Base-by-base conservation (phyloP, 1,140 invertebrate genomes). In the Steinernema feltiae region DNA sequence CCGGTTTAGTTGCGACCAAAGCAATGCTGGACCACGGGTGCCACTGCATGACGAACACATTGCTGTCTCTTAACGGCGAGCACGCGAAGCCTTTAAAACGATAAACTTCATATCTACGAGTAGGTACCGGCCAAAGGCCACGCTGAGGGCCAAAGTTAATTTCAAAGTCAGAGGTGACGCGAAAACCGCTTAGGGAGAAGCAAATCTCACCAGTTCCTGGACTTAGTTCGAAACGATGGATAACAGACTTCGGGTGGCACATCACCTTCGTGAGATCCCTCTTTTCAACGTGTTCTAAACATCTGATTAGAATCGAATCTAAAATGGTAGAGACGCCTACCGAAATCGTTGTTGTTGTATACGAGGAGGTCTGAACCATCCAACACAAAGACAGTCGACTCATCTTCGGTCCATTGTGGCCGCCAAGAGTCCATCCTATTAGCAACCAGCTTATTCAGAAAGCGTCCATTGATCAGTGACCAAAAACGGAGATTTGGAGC, bases 1-100 rank as follows among this genome's bases (percentile, higher is more conserved):
- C 97, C 97, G 88, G 98, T 99, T 87, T 99, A 99, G 0, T 94
- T 97, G n/a, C n/a, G n/a, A n/a, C n/a, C n/a, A n/a, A n/a, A n/a
- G n/a, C n/a, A n/a, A n/a, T n/a, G n/a, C n/a, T n/a, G n/a, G n/a
- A n/a, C n/a, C n/a, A n/a, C n/a, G n/a, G n/a, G n/a, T n/a, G n/a
- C n/a, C n/a, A n/a, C n/a, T n/a, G n/a, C n/a, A n/a, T n/a, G n/a
- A n/a, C n/a, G n/a, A n/a, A n/a, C n/a, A n/a, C n/a, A n/a, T n/a
- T n/a, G n/a, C n/a, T n/a, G n/a, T n/a, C n/a, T n/a, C n/a, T n/a
- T n/a, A n/a, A n/a, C n/a, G n/a, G n/a, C n/a, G n/a, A n/a, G n/a
- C n/a, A n/a, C n/a, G n/a, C n/a, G n/a, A n/a, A n/a, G n/a, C n/a
- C n/a, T n/a, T n/a, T n/a, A n/a, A n/a, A n/a, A n/a, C n/a, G n/a